Base-by-base conservation (phyloP, 2,113 vertebrate species). In the Bambusicola thoracicus region DNA sequence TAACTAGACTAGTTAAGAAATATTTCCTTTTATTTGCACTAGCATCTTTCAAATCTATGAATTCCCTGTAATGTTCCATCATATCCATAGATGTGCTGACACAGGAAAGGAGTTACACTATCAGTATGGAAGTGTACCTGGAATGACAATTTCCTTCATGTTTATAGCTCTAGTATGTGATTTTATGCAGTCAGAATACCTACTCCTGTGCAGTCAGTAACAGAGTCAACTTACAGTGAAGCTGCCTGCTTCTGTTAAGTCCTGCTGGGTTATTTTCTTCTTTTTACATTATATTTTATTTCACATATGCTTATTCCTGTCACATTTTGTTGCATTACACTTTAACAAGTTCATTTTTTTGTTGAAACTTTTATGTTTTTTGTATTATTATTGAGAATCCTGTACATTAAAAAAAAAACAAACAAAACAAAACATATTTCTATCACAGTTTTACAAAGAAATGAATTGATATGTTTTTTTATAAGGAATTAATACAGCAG, bases 71-170 rank as follows among this genome's bases (percentile, higher is more conserved):
- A 13, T 48, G 14, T 44, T 94, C 72, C 18, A 48, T 66, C 21
- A 2, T 59, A 62, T 22, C 20, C 11, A 3, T 30, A 73, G 25
- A 30, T 8, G 0, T 51, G 5, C 11, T 46, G 14, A 72, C 21
- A 78, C 27, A 81, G 8, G n/a, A 44, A 27, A 75, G 30, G 1
- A 1, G 1, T 63, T 55, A 81, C 84, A 4, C 8, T 29, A 75
- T n/a, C 15, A 32, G 3, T 29, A 8, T 32, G 59, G 12, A 8
- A 81, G 44, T 0, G 0, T 19, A 6, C 6, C 49, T 7, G 16
- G 13, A 91, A 74, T 30, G 6, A 59, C 2, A 29, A 11, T 36
- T 81, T 78, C 3, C 16, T 79, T 89, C 27, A 5, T 67, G 6
- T 75, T 41, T 75, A 6, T 63, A 62, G 8, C 2, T 30, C 1